Base-by-base conservation (phyloP, 2,888 invertebrate genomes). In the Aradus depressus region DNA sequence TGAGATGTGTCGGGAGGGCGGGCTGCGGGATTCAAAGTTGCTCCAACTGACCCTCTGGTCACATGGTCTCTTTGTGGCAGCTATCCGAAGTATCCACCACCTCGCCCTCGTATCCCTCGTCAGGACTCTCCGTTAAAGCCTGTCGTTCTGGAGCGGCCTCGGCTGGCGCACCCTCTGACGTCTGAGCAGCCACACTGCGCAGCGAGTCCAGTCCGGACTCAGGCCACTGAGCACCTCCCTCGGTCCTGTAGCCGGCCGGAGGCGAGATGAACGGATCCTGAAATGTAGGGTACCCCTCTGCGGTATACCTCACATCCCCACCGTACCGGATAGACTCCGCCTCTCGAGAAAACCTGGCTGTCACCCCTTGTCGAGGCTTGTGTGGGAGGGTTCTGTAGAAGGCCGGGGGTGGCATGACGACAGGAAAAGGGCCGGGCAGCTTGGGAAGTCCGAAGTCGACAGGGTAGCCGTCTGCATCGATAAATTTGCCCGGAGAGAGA, bases 91-190 rank as follows among this genome's bases (percentile, higher is more conserved):
- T 76, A 63, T 76, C 76, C 44, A 70, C 72, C 23, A 70, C 74
- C 60, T 87, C 88, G 32, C 87, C 88, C 49, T 85, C 88, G 67
- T 88, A 88, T 16, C 87, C 88, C 68, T 88, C 88, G 65, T 88
- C 88, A 31, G 87, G 86, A 68, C 86, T 87, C 63, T 87, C 87
- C 16, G 84, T 81, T 61, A 74, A 60, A n/a, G 53, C 56, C 21
- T 58, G 56, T 10, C 37, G 72, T 72, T 65, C 64, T 21, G 26
- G 21, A 51, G 56, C 67, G 69, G 74, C 60, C 68, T 68, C 59
- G 70, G 72, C 63, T n/a, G n/a, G n/a, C n/a, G n/a, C n/a, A n/a
- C 3, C 38, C 31, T 50, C 52, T n/a, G 44, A 45, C 21, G 57
- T 54, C 26, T 55, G 54, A 12, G 57, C 53, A 12, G 52, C 53